Conservation (phyloP, 2,888 invertebrate species). For the Cheilosia vulpina region DNA sequence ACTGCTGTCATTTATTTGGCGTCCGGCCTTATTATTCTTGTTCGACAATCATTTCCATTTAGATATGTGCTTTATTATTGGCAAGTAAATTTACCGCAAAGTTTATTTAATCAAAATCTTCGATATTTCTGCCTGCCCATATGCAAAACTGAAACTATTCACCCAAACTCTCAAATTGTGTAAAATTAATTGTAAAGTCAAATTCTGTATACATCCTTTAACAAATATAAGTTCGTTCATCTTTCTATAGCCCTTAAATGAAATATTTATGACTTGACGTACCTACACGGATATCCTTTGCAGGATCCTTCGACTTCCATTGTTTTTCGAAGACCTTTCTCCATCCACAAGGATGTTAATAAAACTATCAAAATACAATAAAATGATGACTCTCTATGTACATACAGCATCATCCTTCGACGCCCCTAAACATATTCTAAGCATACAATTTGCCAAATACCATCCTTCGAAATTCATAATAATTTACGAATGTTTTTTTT, state of each 20-base stretch:
- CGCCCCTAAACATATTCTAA: conserved; percentile 17
- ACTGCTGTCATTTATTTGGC: too few relatives aligned
- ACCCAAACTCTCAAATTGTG: background rate
- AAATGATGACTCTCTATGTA: conserved; percentile 1
- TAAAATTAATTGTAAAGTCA: background rate
- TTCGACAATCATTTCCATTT: too few relatives aligned
- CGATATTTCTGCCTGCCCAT: too few relatives aligned
- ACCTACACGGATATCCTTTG: background rate
- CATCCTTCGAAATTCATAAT: conserved; percentile 28
- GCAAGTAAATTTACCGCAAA: too few relatives aligned
- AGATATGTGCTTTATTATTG: too few relatives aligned
- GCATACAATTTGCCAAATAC: conserved; percentile 38
- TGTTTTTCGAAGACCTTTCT: background rate
- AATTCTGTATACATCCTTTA: background rate
- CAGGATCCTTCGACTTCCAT: background rate
- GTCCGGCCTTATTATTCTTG: too few relatives aligned
- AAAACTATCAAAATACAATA: conserved; percentile 31
- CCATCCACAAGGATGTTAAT: background rate
- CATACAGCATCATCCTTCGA: background rate
- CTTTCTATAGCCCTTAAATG: background rate
- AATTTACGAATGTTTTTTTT: conserved; percentile 28
- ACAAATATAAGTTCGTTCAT: background rate
- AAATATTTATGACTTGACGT: background rate
- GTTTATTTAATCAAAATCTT: too few relatives aligned
- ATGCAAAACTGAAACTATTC: background rate